Base-by-base conservation (phyloP, 2,113 vertebrate genomes). In the Sturnira hondurensis region DNA sequence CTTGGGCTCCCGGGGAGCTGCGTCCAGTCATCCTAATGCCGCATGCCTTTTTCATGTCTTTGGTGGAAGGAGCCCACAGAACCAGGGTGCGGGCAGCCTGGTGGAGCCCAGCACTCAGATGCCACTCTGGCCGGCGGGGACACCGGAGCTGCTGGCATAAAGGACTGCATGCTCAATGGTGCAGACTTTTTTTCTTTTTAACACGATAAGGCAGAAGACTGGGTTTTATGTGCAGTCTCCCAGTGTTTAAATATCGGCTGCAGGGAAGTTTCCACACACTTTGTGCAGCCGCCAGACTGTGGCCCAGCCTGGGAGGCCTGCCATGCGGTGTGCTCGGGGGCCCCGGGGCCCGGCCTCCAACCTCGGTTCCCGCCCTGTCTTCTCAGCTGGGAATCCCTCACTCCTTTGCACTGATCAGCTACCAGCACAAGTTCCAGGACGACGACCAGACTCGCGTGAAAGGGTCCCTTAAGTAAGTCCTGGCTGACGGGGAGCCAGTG, bases 391-490 rank as follows among this genome's bases (percentile, higher is more conserved):
- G 99, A 91, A 99, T 99, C 96, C 99, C 99, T 43, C 99, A 99
- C 97, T 99, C 99, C 77, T 99, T 99, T 83, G 96, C 99, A 96
- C 99, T 99, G 98, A 98, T 99, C 98, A 99, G 99, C 98, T 99
- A 99, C 89, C 99, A 99, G 97, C 99, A 99, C 98, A 99, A 99
- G 98, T 99, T 99, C 98, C 99, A 99, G 98, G 99, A 99, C 71
- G 99, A 99, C 1, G 99, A 99, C 96, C 99, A 99, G 98, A 99
- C 99, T 0, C 99, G 99, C 74, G 98, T 99, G 86, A 99, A 99
- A 97, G 99, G 99, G 52, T 99, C 99, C 91, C 97, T 99, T 86
- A 99, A 99, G 99, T 99, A 99, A 97, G 98, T 98, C 15, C 43
- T 0, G 47, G 80, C 19, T 4, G 3, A 1, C 2, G 0, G 5